A percentile compares a stretch with the other conserved stretches of the same genome.
These are phyloP conservation scores for Pasiphila rectangulata DNA, from an alignment of 2,888 invertebrate species.

Conservation along the genomic window DNA sequence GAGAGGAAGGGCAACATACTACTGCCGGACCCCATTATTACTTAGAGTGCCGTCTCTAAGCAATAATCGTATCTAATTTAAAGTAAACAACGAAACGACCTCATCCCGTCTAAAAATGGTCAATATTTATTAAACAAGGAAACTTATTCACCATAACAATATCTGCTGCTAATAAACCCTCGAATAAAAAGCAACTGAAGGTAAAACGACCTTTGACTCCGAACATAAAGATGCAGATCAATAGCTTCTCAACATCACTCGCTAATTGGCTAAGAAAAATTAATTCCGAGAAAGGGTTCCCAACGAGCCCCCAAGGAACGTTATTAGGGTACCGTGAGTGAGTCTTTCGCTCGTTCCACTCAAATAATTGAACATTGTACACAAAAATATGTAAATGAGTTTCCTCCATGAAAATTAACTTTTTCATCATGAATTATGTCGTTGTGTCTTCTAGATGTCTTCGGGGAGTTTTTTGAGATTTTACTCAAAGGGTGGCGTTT, in stretches of 20 bases:
- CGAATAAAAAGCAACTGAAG: slow-evolving; percentile 28
- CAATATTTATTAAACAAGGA: slow-evolving; percentile 13
- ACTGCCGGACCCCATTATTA: too few species aligned
- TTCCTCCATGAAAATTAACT: slow-evolving; percentile 75
- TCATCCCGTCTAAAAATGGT: neutral
- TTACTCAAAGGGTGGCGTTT: slow-evolving; percentile 52
- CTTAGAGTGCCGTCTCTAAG: too few species aligned
- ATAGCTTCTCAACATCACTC: slow-evolving; percentile 58
- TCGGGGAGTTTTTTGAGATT: slow-evolving; percentile 77
- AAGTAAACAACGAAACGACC: too few species aligned
- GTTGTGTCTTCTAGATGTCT: slow-evolving; percentile 69
- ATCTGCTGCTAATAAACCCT: slow-evolving; percentile 23
- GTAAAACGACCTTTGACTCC: slow-evolving; percentile 24
- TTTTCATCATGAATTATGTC: slow-evolving; percentile 81
- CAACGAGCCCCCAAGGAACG: slow-evolving; percentile 67
- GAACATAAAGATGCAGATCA: slow-evolving; percentile 49
- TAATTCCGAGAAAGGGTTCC: slow-evolving; percentile 74
- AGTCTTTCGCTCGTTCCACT: slow-evolving; percentile 53
- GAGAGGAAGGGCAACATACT: too few species aligned
- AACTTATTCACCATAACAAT: slow-evolving; percentile 20
- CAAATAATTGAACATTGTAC: slow-evolving; percentile 70
- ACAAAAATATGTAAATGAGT: slow-evolving; percentile 78
- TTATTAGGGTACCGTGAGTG: slow-evolving; percentile 55
- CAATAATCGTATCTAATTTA: too few species aligned
- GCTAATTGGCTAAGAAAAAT: slow-evolving; percentile 79